A percentile compares a stretch with the other conserved stretches of the same genome.
Evolutionary conservation across 2,113 vertebrate species (phyloP).

Genomic region (Myiozetetes cayanensis): DNA sequence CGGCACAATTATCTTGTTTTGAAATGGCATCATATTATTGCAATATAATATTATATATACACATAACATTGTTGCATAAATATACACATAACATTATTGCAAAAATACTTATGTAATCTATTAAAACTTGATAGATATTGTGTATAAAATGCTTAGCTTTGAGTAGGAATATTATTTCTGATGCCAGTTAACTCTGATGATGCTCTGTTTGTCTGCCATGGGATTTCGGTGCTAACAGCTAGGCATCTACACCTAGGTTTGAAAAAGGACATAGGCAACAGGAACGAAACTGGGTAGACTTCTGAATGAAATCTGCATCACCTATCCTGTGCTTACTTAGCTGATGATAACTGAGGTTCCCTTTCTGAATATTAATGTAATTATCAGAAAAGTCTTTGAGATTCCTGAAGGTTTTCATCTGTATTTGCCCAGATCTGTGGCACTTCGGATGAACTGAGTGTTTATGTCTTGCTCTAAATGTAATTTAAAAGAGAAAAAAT

Average conservation of each 20-base stretch:
- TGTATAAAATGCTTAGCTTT: not conserved
- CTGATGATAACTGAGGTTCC: not conserved
- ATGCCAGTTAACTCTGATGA: not conserved
- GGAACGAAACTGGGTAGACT: not conserved
- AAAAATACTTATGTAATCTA: not conserved
- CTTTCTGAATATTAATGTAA: not conserved
- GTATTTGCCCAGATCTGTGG: not conserved
- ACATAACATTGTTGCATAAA: not conserved
- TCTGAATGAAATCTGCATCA: not conserved
- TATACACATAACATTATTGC: not conserved
- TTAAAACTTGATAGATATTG: not conserved
- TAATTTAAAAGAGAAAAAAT: not conserved
- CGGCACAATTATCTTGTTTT: not conserved
- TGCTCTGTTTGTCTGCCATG: not conserved
- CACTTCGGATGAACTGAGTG: not conserved
- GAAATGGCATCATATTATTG: not conserved
- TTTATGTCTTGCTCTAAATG: not conserved
- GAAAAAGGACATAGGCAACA: not conserved
- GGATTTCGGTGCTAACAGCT: not conserved
- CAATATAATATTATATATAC: not conserved
- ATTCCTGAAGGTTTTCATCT: not conserved
- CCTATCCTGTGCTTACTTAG: not conserved
- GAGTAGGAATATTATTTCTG: not conserved
- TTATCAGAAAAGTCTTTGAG: not conserved
- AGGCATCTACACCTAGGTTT: not conserved